These are phyloP conservation scores for Synanthedon andrenaeformis DNA, from an alignment of 2,888 invertebrate species.

Conservation along the genomic window DNA sequence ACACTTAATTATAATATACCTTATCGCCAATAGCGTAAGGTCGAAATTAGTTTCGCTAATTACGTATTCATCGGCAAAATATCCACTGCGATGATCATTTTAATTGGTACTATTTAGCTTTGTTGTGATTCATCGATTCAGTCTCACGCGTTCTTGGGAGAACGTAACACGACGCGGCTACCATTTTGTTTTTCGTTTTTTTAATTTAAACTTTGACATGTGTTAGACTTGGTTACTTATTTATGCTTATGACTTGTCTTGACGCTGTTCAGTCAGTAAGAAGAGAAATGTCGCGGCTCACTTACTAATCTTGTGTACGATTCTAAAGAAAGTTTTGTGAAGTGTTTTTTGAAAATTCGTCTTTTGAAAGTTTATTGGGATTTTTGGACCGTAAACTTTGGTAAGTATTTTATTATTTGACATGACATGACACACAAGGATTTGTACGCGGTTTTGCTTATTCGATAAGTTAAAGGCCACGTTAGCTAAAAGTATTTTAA, in stretches of 20 bases:
- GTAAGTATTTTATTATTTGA: too few species aligned
- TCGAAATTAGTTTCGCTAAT: conserved; percentile 23
- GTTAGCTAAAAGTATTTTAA: too few species aligned
- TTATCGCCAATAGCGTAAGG: conserved; percentile 21
- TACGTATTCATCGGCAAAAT: conserved; percentile 17
- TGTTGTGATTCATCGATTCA: conserved; percentile 58
- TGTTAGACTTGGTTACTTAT: conserved; percentile 6
- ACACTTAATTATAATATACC: conserved; percentile 10
- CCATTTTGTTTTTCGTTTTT: conserved; percentile 16
- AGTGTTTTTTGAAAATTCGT: too few species aligned
- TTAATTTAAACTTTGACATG: conserved; percentile 31
- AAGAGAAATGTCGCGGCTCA: too few species aligned
- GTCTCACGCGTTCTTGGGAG: conserved; percentile 35
- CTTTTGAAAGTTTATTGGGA: too few species aligned
- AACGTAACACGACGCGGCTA: conserved; percentile 11
- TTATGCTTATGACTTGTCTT: too few species aligned
- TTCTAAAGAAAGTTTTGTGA: too few species aligned
- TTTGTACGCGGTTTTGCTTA: too few species aligned
- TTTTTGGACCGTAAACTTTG: too few species aligned
- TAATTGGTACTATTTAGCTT: conserved; percentile 65
- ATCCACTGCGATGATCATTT: conserved; percentile 15
- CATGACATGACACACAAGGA: too few species aligned
- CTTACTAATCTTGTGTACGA: too few species aligned
- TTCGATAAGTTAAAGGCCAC: too few species aligned
- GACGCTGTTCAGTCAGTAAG: conserved; percentile 17